Evolutionary conservation across 2,113 vertebrate genomes (phyloP).

Genomic region (Nematolebias whitei): DNA sequence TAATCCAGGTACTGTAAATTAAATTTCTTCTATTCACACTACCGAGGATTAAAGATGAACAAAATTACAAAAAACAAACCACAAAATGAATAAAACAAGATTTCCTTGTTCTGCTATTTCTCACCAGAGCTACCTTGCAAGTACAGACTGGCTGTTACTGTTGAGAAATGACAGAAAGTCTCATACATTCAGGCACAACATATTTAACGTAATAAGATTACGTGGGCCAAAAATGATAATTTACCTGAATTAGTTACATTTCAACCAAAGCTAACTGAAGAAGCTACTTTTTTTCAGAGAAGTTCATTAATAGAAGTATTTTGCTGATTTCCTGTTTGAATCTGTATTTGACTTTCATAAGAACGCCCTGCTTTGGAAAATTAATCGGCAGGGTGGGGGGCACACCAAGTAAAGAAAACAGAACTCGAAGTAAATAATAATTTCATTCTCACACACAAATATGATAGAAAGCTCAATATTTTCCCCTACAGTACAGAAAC

Average conservation of each 20-base stretch:
- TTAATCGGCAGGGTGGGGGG: background rate
- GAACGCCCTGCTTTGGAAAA: background rate
- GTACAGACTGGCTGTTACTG: background rate
- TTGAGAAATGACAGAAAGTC: background rate
- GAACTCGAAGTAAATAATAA: slow-evolving; percentile 3
- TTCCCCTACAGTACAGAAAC: background rate
- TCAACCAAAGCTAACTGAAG: background rate
- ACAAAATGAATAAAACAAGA: too few species aligned
- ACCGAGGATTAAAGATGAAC: too few species aligned
- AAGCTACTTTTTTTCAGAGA: too few species aligned
- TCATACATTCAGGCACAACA: background rate
- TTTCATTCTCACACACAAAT: background rate
- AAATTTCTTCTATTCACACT: too few species aligned
- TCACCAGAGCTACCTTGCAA: too few species aligned
- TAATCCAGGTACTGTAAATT: too few species aligned
- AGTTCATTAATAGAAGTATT: too few species aligned
- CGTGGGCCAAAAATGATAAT: too few species aligned
- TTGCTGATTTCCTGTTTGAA: background rate
- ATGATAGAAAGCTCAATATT: background rate
- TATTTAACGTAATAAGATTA: too few species aligned
- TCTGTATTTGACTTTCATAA: background rate
- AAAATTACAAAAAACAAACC: too few species aligned
- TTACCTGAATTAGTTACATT: background rate
- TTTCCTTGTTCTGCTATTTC: too few species aligned
- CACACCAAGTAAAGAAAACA: background rate